These are phyloP conservation scores for Malurus elegans DNA, from an alignment of 2,113 vertebrate species.

Conservation along the genomic window DNA sequence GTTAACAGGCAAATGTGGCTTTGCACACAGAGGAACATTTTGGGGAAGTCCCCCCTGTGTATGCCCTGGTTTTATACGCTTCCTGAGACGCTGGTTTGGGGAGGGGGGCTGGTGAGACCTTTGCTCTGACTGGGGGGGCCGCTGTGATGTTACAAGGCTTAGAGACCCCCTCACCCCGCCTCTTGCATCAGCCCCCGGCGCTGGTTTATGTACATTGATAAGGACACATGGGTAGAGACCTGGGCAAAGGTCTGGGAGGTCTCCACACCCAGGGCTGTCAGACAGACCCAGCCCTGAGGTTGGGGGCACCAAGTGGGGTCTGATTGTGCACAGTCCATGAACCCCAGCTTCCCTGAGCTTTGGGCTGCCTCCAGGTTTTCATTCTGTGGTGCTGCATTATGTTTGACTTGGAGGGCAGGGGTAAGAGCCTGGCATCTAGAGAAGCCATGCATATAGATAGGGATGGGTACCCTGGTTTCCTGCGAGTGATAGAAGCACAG, in stretches of 20 bases:
- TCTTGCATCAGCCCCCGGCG: slow-evolving; percentile 3
- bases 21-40: not conserved
- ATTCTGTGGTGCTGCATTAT: fast-evolving
- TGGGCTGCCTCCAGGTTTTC: not conserved
- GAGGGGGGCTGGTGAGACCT: not conserved
- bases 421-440: not conserved
- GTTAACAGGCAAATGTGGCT: not conserved
- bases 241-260: slow-evolving; percentile 37
- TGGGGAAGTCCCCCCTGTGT: not conserved
- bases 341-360: not conserved
- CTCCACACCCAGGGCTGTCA: not conserved
- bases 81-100: fast-evolving
- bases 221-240: not conserved
- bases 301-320: fast-evolving
- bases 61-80: not conserved
- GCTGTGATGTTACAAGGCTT: not conserved
- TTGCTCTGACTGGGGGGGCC: not conserved
- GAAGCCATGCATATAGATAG: not conserved
- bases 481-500: not conserved
- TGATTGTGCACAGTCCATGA: fast-evolving
- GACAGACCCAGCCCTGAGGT: not conserved
- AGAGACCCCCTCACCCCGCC: not conserved
- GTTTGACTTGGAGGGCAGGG: fast-evolving
- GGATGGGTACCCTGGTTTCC: not conserved
- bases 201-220: slow-evolving; percentile 40